Evolutionary conservation across 2,113 vertebrate genomes (phyloP), one percentile per base, ranked within the genome.

Genomic region (Gavia stellata): DNA sequence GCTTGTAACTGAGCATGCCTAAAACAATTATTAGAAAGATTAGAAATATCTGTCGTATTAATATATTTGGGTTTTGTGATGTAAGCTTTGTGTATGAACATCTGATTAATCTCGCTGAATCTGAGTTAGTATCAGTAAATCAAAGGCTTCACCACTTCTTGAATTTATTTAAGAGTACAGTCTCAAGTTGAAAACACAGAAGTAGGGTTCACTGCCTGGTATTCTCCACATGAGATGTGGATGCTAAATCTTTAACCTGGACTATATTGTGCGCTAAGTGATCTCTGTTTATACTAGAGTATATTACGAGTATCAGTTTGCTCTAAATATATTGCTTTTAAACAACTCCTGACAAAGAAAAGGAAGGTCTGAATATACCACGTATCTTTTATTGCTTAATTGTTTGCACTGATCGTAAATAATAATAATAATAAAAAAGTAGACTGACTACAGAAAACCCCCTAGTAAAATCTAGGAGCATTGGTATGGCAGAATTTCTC

Each of bases 401-500:
- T 56, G 59, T 96, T 97, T 90, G 29, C 71, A 53, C 81, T 75
- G 94, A 91, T 77, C 53, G 62, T 95, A 92, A 92, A 91, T 42
- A 95, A 81, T 70, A 94, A 95, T 71, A 89, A 92, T 82, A 88
- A 90, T 50, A 61, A 75, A 81, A 89, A 78, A 88, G 40, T 44
- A 67, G 75, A 28, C 31, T 96, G 83, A 45, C 44, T 83, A 61
- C 94, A 96, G 97, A 93, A 91, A 56, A 81, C 72, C 91, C 82
- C 86, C 96, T 74, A 82, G 94, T 78, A 90, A 94, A 97, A 97
- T 96, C 84, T 61, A 62, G 97, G 97, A 94, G 95, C 96, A 82
- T 38, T 94, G 95, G 63, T 87, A 91, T 73, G 78, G 98, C 96
- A 97, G 97, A 98, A 98, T 98, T 98, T 98, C 97, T 98, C 95